Conservation (phyloP, 2,113 vertebrate species). For the Electrona antarctica region DNA sequence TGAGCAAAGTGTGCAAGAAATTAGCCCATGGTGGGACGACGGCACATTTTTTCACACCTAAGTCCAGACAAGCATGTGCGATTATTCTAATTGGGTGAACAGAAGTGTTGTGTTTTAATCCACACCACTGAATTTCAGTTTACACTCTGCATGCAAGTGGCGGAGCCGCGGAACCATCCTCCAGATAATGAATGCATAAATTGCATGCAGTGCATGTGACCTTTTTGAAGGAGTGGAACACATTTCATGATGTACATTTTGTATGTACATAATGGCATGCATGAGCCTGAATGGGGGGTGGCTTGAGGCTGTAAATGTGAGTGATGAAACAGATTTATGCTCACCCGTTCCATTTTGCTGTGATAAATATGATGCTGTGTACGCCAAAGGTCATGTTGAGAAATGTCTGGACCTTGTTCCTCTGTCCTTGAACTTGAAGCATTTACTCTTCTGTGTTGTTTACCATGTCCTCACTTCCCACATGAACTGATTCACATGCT, state of each 20-base stretch:
- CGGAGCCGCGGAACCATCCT: slow-evolving; percentile 21
- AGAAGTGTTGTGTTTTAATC: slow-evolving; percentile 50
- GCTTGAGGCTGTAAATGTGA: slow-evolving; percentile 53
- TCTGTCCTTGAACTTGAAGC: slow-evolving; percentile 58
- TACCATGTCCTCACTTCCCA: slow-evolving; percentile 50
- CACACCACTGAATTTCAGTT: slow-evolving; percentile 32
- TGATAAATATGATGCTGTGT: slow-evolving; percentile 51
- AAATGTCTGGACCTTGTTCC: slow-evolving; percentile 46
- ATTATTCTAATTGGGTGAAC: slow-evolving; percentile 64
- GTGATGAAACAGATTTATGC: slow-evolving; percentile 58
- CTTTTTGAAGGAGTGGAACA: slow-evolving; percentile 3
- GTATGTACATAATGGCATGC: slow-evolving; percentile 41
- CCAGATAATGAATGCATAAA: slow-evolving; percentile 31
- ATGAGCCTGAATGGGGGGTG: slow-evolving; percentile 39
- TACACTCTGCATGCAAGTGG: slow-evolving; percentile 11
- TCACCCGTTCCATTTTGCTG: slow-evolving; percentile 36
- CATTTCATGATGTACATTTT: slow-evolving; percentile 38
- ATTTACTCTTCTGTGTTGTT: slow-evolving; percentile 55
- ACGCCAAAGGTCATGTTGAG: slow-evolving; percentile 61
- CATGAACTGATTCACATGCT: slow-evolving; percentile 60
- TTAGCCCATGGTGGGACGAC: slow-evolving; percentile 42
- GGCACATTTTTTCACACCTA: slow-evolving; percentile 40
- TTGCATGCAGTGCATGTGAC: slow-evolving; percentile 23
- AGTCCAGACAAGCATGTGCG: slow-evolving; percentile 39
- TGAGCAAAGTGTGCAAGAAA: slow-evolving; percentile 41